Evolutionary conservation across 1,140 invertebrate species (phyloP), one percentile per base, ranked within the genome.

Genomic region (Heliconius himera): DNA sequence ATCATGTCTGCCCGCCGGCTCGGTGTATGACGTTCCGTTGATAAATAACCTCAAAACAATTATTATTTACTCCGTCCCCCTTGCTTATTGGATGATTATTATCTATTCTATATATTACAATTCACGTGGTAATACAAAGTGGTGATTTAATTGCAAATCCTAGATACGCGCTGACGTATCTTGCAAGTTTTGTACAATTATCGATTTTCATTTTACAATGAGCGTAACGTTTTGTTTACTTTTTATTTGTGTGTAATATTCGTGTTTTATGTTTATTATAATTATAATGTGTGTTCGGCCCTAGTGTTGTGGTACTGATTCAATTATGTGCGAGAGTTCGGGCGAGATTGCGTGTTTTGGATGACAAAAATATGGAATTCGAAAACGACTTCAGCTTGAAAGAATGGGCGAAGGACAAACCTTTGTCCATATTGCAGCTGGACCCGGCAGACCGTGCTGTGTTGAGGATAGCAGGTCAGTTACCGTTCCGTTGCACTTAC

Each of bases 381-480:
- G 97, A 97, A 91, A 96, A 96, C 88, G 97, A 97, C 91, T 96
- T 96, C 88, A 98, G 97, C 91, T 96, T 99, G 93, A 98, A 98
- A 95, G 98, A 99, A 96, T 99, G 98, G 98, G 97, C 98, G 85
- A 98, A 98, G 95, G 98, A 99, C 94, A 98, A 99, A 95, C 98
- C 99, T 83, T 96, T 99, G 87, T 98, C 98, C 94, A 98, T 99
- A 91, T 96, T 99, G 71, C 98, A 99, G 95, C 96, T 99, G 89
- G 98, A 99, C 96, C 97, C 97, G 87, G 98, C 98, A 84, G 98
- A 99, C 96, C 96, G 98, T 91, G 98, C 98, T 82, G 98, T 99
- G 38, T 96, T 99, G 54, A 96, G 98, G 88, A 99, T 99, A 95
- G 98, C 99, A 96, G 98, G 99, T 99, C 94, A 95, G 96, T 90